Evolutionary conservation across 2,888 invertebrate species (phyloP).

Genomic region (Plebejus anna): DNA sequence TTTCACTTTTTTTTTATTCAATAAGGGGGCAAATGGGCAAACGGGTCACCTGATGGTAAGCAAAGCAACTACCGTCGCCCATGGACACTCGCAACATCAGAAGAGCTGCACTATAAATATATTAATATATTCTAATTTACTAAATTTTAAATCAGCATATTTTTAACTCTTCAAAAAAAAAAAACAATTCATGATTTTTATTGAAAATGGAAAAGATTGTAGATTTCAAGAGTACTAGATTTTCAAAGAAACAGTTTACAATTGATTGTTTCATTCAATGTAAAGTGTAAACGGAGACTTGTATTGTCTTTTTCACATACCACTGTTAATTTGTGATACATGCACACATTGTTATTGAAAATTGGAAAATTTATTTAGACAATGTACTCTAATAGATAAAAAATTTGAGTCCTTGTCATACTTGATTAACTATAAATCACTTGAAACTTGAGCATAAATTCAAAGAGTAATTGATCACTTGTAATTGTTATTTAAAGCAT

Average conservation of each 20-base stretch:
- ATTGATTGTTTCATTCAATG: neutral
- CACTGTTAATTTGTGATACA: conserved; percentile 48
- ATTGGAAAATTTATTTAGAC: conserved; percentile 26
- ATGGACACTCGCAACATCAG: no score
- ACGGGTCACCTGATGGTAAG: no score
- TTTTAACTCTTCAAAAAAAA: no score
- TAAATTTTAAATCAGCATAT: no score
- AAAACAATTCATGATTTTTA: no score
- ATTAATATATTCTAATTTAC: no score
- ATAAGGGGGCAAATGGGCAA: no score
- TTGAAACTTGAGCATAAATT: neutral
- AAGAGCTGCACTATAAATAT: no score
- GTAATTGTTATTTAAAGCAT: neutral
- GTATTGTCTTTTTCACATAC: conserved; percentile 42
- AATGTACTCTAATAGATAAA: conserved; percentile 19
- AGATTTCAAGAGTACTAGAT: neutral
- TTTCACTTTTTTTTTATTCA: no score
- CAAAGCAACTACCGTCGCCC: no score
- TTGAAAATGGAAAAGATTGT: neutral
- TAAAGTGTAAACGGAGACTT: conserved; percentile 27
- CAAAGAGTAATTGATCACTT: neutral
- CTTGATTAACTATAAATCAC: neutral
- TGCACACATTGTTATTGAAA: conserved; percentile 39
- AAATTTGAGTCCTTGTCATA: conserved; percentile 10
- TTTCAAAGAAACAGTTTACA: neutral